Conservation (phyloP, 2,797 vertebrate genomes). For the Clarias pachynema region DNA sequence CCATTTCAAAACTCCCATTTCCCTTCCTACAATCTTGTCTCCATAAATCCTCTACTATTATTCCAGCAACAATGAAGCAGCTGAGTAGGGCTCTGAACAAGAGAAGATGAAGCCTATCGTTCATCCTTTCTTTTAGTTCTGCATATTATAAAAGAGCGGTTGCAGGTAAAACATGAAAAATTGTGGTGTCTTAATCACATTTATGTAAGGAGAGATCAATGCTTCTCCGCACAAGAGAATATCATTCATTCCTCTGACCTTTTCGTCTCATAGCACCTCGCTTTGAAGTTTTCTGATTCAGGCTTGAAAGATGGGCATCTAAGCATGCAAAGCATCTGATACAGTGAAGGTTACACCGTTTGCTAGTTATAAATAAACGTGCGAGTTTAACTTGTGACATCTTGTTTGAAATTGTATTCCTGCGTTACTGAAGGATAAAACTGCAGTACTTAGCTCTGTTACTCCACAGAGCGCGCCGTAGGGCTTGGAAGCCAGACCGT, state of each 20-base stretch:
- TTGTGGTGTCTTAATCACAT: slow-evolving; percentile 32
- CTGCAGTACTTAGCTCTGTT: neutral
- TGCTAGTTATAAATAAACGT: slow-evolving; percentile 8
- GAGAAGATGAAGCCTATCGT: neutral
- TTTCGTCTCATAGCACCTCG: slow-evolving; percentile 16
- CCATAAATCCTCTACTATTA: slow-evolving; percentile 1
- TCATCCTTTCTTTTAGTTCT: neutral
- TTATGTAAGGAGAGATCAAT: slow-evolving; percentile 33
- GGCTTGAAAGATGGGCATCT: slow-evolving; percentile 4
- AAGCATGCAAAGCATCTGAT: slow-evolving; percentile 22
- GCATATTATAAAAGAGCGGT: neutral
- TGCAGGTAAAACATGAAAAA: slow-evolving; percentile 10
- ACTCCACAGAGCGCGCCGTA: neutral
- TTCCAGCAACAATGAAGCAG: slow-evolving; percentile 7
- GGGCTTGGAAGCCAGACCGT: too few relatives aligned
- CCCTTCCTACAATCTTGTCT: neutral
- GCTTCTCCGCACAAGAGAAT: slow-evolving; percentile 14
- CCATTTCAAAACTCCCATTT: neutral
- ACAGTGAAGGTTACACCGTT: slow-evolving; percentile 27
- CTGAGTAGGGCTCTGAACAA: neutral
- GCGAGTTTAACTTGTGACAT: slow-evolving; percentile 1
- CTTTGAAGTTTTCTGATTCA: slow-evolving; percentile 28
- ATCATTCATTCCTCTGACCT: slow-evolving; percentile 42
- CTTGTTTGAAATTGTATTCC: neutral
- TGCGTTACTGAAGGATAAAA: neutral